Evolutionary conservation across 1,140 invertebrate species (phyloP).

Genomic region (Xylocopa sonorina): DNA sequence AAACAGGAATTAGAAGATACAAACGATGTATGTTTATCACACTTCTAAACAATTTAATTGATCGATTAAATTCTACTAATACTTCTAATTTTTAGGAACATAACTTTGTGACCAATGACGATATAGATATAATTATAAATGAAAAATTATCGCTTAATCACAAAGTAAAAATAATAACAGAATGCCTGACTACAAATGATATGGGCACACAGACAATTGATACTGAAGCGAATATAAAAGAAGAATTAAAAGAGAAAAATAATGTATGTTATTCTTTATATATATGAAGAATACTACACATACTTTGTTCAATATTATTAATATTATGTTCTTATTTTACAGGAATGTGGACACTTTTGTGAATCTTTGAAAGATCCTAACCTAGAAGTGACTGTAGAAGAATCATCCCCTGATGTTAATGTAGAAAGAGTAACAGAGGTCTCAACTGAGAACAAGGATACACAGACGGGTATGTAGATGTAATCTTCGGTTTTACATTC

Average conservation of each 20-base stretch:
- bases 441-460: slow-evolving; percentile 15
- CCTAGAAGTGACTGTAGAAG: slow-evolving; percentile 22
- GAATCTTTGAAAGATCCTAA: background rate
- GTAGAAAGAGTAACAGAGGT: background rate
- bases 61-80: too few species aligned
- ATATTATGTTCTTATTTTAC: background rate
- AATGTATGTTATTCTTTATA: slow-evolving; percentile 8
- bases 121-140: too few species aligned
- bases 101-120: too few species aligned
- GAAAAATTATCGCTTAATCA: too few species aligned
- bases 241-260: too few species aligned
- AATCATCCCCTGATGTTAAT: background rate
- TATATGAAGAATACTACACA: background rate
- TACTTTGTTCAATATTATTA: background rate
- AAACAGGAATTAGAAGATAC: background rate
- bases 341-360: background rate
- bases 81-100: too few species aligned
- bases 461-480: slow-evolving; percentile 28
- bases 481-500: slow-evolving; percentile 10
- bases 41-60: too few species aligned
- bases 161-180: too few species aligned
- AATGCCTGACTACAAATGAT: too few species aligned
- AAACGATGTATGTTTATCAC: too few species aligned
- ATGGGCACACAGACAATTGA: too few species aligned
- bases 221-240: too few species aligned